Percentiles rank a stretch among this genome's conserved stretches.
These are phyloP conservation scores for Microplitis demolitor DNA, from an alignment of 1,140 invertebrate species.

Conservation along the genomic window DNA sequence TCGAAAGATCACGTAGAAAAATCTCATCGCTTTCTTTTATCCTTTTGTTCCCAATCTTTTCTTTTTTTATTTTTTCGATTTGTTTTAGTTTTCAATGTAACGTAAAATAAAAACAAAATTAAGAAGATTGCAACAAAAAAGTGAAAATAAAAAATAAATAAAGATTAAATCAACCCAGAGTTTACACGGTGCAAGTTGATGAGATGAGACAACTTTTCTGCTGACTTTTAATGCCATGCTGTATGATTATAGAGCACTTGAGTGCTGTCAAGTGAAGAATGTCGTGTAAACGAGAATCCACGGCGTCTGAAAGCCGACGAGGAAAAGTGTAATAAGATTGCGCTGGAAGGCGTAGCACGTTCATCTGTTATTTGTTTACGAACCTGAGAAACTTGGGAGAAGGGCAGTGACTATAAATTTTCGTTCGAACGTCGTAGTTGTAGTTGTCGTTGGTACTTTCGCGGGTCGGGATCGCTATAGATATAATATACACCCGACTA, in stretches of 20 bases:
- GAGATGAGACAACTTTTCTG: neutral
- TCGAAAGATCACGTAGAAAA: constrained; percentile 2
- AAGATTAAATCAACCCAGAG: neutral
- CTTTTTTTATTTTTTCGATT: neutral
- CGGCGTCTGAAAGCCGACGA: neutral
- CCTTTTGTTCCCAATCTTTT: neutral
- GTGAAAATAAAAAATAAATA: neutral
- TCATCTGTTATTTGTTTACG: constrained; percentile 15
- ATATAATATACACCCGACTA: neutral
- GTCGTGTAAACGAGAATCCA: neutral
- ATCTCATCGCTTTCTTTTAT: neutral
- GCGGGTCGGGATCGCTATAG: neutral
- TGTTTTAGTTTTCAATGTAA: neutral
- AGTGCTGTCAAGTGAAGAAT: neutral
- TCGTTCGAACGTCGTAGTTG: constrained; percentile 1
- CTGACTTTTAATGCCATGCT: neutral
- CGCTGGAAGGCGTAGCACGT: neutral
- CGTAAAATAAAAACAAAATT: neutral
- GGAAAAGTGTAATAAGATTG: constrained; percentile 6
- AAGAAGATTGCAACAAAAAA: neutral
- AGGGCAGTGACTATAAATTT: constrained; percentile 23
- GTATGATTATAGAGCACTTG: neutral
- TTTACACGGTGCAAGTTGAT: neutral
- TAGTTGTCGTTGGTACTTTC: neutral
- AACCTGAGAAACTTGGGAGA: constrained; percentile 10